Evolutionary conservation across 2,888 invertebrate genomes (phyloP).

Genomic region (Eilema griseolum): DNA sequence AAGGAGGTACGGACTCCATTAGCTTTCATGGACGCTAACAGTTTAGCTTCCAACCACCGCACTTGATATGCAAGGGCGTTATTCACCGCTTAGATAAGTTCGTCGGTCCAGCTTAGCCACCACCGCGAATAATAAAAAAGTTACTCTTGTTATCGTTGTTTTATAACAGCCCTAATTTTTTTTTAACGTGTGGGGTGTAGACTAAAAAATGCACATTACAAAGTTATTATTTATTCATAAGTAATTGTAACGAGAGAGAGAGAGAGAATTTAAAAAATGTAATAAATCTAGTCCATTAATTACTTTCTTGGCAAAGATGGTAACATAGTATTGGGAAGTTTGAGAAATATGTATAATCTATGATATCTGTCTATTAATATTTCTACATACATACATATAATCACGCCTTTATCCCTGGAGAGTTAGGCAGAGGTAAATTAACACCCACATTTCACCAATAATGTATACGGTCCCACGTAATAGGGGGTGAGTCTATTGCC

Average conservation of each 20-base stretch:
- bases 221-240: not conserved
- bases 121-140: not conserved
- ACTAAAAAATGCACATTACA: not conserved
- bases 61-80: not conserved
- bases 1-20: not conserved
- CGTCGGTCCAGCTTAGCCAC: slow-evolving; percentile 6
- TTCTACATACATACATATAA: too few species aligned
- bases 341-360: too few species aligned
- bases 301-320: not conserved
- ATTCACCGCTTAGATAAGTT: not conserved
- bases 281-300: not conserved
- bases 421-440: too few species aligned
- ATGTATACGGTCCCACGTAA: too few species aligned
- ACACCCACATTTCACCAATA: too few species aligned
- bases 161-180: not conserved
- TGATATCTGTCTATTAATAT: too few species aligned
- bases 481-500: too few species aligned
- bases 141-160: not conserved
- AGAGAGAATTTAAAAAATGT: not conserved
- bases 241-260: not conserved
- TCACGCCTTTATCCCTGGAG: too few species aligned
- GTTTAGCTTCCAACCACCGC: not conserved
- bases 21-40: not conserved
- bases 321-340: too few species aligned
- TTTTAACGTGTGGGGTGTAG: not conserved